These are phyloP conservation scores for Microtus ochrogaster DNA, from an alignment of 2,113 vertebrate species.

Conservation along the genomic window DNA sequence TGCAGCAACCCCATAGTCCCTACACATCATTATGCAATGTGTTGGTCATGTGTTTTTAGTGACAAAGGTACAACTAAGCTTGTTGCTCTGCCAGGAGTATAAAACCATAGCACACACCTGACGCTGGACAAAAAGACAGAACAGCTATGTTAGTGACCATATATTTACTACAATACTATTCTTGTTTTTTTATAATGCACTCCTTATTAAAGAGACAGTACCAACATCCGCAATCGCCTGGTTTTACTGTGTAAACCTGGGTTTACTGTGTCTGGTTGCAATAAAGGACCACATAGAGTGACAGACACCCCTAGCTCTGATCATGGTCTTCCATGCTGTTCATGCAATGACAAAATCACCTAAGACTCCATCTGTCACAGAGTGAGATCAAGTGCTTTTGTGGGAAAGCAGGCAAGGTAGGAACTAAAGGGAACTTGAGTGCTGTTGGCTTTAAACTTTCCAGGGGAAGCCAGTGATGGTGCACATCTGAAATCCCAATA, in stretches of 20 bases:
- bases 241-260: not conserved
- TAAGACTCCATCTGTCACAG: not conserved
- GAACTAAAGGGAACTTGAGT: fast-evolving
- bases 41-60: not conserved
- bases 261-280: not conserved
- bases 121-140: not conserved
- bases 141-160: not conserved
- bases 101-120: not conserved
- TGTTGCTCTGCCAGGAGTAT: not conserved
- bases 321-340: not conserved
- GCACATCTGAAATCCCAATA: not conserved
- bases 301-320: not conserved
- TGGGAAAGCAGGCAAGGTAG: not conserved
- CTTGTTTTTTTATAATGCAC: not conserved
- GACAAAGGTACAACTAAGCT: not conserved
- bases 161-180: not conserved
- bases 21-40: not conserved
- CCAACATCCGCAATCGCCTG: no score
- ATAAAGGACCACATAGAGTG: not conserved
- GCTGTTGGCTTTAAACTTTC: not conserved
- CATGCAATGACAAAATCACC: not conserved
- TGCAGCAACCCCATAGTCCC: not conserved
- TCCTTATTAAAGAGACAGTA: not conserved
- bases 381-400: no score
- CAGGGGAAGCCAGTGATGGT: not conserved